These are phyloP conservation scores for Dolichomitus sp. DNA, from an alignment of 2,888 invertebrate species.

Conservation along the genomic window DNA sequence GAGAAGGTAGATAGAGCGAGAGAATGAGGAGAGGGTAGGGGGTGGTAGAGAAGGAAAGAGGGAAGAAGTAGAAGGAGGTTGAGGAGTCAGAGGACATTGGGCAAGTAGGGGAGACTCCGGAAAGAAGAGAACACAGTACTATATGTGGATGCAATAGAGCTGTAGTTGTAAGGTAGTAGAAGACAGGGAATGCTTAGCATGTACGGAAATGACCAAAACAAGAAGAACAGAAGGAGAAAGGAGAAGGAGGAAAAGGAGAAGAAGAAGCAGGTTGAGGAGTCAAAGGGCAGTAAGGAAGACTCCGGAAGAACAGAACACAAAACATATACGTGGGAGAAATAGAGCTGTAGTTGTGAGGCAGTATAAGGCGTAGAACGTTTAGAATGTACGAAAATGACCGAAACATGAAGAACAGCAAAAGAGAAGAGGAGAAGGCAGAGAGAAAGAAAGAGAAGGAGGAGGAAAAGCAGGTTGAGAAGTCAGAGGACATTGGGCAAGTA, in stretches of 20 bases:
- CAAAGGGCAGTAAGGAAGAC: constrained; percentile 25
- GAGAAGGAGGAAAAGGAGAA: constrained; percentile 5
- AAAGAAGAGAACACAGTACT: no score
- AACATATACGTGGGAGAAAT: not conserved
- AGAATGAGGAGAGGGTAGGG: constrained; percentile 29
- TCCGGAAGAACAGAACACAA: no score
- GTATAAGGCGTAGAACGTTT: not conserved
- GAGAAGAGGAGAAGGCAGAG: no score
- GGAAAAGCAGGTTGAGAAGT: constrained; percentile 12
- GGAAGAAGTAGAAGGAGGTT: not conserved
- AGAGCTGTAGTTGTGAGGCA: not conserved
- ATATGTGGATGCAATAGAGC: no score
- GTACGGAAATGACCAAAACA: not conserved
- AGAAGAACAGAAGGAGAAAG: constrained; percentile 2
- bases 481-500: constrained; percentile 30
- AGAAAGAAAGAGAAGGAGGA: not conserved
- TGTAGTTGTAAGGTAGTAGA: no score
- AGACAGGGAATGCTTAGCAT: no score
- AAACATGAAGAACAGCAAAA: no score
- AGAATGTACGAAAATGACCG: not conserved
- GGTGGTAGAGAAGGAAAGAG: not conserved
- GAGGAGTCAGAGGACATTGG: constrained; percentile 25
- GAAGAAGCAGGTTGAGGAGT: constrained; percentile 14
- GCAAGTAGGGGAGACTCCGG: constrained; percentile 6
- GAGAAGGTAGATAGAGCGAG: constrained; percentile 19